phyloP scores from a whole-genome alignment of 2,888 invertebrate species.

The Carabus problematicus region DNA sequence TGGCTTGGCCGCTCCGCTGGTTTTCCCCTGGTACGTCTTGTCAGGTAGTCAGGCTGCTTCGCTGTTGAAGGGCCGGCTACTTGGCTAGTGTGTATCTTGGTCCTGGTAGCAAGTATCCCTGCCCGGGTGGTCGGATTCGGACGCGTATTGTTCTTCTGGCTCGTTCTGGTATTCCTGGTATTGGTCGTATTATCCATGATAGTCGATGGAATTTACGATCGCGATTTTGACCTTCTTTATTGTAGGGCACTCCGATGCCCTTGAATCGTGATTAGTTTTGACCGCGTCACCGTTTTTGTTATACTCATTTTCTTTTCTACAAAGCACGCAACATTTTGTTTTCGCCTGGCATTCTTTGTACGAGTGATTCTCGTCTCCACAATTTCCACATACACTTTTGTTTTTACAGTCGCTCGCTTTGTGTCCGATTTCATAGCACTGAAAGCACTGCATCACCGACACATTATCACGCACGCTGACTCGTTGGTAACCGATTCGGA shows the following conservation, averaged over 20 bases:
- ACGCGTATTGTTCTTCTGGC: conserved; percentile 8
- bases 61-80: conserved; percentile 5
- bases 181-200: conserved; percentile 21
- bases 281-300: too few relatives aligned
- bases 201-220: conserved; percentile 19
- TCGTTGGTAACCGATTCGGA: background rate
- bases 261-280: conserved; percentile 28
- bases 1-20: background rate
- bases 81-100: background rate
- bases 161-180: conserved; percentile 6
- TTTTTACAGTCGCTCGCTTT: conserved; percentile 1
- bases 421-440: conserved; percentile 3
- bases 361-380: too few relatives aligned
- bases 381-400: background rate
- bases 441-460: background rate
- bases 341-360: background rate
- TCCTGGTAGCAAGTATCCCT: background rate
- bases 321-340: background rate
- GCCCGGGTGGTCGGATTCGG: background rate
- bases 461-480: background rate
- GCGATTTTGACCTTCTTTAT: conserved; percentile 9
- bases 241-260: too few relatives aligned
- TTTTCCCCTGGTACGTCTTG: background rate
- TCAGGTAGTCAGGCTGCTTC: conserved; percentile 12
- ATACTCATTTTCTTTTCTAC: too few relatives aligned